Evolutionary conservation across 2,797 vertebrate species (phyloP).

Genomic region (Rhabdomys pumilio): DNA sequence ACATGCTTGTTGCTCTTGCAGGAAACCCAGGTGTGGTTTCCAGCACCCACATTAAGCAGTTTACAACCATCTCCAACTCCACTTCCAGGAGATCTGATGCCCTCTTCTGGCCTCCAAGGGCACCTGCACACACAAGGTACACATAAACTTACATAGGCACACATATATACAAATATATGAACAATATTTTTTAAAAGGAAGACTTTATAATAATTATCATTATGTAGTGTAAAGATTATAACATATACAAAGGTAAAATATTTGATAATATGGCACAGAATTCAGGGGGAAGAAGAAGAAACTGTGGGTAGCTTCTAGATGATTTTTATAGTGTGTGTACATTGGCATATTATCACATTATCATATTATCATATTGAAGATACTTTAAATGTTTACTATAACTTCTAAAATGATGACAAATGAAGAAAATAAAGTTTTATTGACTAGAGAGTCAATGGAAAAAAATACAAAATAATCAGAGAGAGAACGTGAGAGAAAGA

Average conservation of each 20-base stretch:
- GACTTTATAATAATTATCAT: neutral
- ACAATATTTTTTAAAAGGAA: neutral
- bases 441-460: neutral
- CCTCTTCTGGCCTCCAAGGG: neutral
- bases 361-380: neutral
- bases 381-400: neutral
- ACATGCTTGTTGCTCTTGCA: neutral
- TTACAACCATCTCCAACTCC: neutral
- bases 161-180: neutral
- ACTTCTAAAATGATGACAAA: conserved; percentile 17
- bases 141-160: neutral
- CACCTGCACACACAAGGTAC: neutral
- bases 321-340: neutral
- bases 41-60: neutral
- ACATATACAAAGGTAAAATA: neutral
- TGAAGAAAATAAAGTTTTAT: conserved; percentile 31
- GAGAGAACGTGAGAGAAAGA: neutral
- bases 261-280: neutral
- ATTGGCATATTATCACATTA: neutral
- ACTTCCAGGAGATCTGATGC: neutral
- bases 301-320: neutral
- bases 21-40: neutral
- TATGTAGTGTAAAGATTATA: neutral
- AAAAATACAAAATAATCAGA: conserved; percentile 28
- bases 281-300: neutral